phyloP scores from a whole-genome alignment of 1,140 invertebrate genomes.

The Arctopsyche grandis region DNA sequence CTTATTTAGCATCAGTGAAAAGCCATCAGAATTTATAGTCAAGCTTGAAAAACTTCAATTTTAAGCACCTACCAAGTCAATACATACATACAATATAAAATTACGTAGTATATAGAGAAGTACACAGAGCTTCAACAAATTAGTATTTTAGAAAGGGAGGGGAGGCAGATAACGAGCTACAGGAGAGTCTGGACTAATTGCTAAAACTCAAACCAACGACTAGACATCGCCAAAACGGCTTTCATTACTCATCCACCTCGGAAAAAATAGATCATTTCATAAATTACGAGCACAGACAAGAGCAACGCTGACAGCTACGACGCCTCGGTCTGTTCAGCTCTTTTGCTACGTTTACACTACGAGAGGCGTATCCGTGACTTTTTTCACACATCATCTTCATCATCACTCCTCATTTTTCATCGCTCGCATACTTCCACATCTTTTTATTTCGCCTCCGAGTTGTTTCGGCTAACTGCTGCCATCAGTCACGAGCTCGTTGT shows the following conservation, averaged over 20 bases:
- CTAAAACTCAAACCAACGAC: background rate
- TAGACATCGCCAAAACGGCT: background rate
- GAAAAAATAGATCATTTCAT: conserved; percentile 1
- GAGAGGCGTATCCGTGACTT: background rate
- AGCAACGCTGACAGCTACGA: background rate
- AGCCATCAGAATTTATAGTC: too few relatives aligned
- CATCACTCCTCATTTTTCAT: conserved; percentile 12
- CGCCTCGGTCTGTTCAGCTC: background rate
- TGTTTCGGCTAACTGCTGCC: conserved; percentile 20
- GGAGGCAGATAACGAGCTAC: background rate
- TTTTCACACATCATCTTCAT: conserved; percentile 22
- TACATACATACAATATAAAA: too few relatives aligned
- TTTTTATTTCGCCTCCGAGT: background rate
- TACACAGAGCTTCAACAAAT: too few relatives aligned
- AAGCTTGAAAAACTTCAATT: too few relatives aligned
- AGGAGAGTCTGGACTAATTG: background rate
- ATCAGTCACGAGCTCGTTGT: background rate
- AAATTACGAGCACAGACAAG: background rate
- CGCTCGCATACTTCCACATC: background rate
- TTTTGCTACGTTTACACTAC: background rate
- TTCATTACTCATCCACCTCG: too few relatives aligned
- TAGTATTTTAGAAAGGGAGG: background rate
- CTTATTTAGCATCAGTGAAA: too few relatives aligned
- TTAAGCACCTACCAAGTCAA: too few relatives aligned
- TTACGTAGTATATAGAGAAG: too few relatives aligned